Conservation (phyloP, 1,140 invertebrate species). For the Onthophagus taurus region DNA sequence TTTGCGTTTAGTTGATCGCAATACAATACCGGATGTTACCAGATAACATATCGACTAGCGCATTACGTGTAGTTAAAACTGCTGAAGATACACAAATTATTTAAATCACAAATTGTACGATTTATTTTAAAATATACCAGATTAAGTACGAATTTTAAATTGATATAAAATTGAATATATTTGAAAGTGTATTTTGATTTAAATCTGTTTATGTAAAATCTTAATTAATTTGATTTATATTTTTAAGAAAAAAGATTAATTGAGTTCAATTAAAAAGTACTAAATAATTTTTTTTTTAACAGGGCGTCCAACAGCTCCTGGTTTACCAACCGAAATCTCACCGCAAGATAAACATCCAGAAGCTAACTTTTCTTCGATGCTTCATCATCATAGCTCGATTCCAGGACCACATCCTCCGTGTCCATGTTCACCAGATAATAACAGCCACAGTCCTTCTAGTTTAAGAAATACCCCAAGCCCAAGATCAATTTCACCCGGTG, state of each 20-base stretch:
- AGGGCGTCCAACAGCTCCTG: conserved; percentile 23
- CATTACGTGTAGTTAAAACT: too few relatives aligned
- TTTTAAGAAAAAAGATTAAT: background rate
- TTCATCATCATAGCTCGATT: too few relatives aligned
- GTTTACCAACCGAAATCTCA: conserved; percentile 16
- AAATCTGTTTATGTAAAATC: too few relatives aligned
- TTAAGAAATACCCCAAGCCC: conserved; percentile 30
- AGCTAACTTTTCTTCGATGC: conserved; percentile 19
- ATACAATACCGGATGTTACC: too few relatives aligned
- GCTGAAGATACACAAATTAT: too few relatives aligned
- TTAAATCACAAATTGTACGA: too few relatives aligned
- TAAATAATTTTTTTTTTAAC: conserved; percentile 8
- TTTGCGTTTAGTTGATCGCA: too few relatives aligned
- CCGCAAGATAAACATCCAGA: conserved; percentile 24
- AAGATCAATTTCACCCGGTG: conserved; percentile 26
- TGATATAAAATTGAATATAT: too few relatives aligned
- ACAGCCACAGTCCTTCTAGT: conserved; percentile 22
- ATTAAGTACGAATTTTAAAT: too few relatives aligned
- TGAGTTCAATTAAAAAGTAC: conserved; percentile 4
- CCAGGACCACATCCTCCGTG: conserved; percentile 21
- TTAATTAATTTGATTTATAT: background rate
- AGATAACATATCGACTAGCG: too few relatives aligned
- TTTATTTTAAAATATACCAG: too few relatives aligned
- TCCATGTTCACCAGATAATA: conserved; percentile 31
- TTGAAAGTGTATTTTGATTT: too few relatives aligned